Evolutionary conservation across 2,888 invertebrate species (phyloP).

Genomic region (Drosophila algonquin): DNA sequence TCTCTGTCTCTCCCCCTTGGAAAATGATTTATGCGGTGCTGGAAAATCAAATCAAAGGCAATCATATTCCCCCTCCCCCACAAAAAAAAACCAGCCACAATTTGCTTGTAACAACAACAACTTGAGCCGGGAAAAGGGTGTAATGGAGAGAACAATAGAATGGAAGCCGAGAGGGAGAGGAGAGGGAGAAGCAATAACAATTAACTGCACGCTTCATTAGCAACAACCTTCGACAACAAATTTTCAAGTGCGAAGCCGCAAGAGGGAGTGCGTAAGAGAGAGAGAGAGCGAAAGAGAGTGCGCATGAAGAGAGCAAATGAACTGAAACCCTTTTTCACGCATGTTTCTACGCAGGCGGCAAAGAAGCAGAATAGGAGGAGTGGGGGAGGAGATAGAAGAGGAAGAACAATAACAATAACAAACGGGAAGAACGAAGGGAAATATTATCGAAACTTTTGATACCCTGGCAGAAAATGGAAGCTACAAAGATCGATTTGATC

Average conservation of each 20-base stretch:
- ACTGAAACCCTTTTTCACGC: slow-evolving; percentile 59
- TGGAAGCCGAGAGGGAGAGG: no score
- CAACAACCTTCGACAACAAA: slow-evolving; percentile 73
- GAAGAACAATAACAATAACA: slow-evolving; percentile 11
- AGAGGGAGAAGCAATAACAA: slow-evolving; percentile 53
- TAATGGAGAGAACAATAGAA: no score
- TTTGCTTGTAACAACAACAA: slow-evolving; percentile 57
- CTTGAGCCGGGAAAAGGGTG: slow-evolving; percentile 12
- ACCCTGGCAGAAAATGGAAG: neutral
- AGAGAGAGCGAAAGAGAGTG: neutral
- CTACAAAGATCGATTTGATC: no score
- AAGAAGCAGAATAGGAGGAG: slow-evolving; percentile 16
- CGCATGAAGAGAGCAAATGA: slow-evolving; percentile 3
- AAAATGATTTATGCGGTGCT: slow-evolving; percentile 37
- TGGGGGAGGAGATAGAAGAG: neutral
- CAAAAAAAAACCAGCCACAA: slow-evolving; percentile 49
- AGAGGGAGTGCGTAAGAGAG: neutral
- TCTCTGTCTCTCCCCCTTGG: neutral
- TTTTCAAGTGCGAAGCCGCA: slow-evolving; percentile 66
- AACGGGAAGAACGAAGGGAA: neutral
- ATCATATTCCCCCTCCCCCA: slow-evolving; percentile 24
- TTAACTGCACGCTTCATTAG: slow-evolving; percentile 76
- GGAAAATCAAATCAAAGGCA: slow-evolving; percentile 54
- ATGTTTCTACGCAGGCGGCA: slow-evolving; percentile 39
- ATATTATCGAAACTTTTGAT: neutral